phyloP scores from a whole-genome alignment of 1,140 invertebrate species.

The Riptortus pedestris region DNA sequence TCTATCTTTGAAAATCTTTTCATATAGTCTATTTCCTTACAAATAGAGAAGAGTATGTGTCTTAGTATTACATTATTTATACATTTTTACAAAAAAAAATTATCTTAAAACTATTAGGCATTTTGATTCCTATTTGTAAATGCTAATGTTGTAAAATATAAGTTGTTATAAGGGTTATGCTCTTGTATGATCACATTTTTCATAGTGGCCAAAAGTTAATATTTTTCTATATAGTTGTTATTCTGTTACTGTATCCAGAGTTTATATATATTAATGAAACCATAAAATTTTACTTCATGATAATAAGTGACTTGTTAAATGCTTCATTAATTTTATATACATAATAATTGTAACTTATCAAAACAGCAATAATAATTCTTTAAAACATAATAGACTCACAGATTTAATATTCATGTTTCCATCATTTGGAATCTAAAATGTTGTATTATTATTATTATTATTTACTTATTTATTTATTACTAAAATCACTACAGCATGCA shows the following conservation, averaged over 20 bases:
- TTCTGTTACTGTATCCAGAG: constrained; percentile 18
- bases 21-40: neutral
- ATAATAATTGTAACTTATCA: no score
- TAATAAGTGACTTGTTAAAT: no score
- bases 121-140: neutral
- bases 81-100: neutral
- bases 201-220: constrained; percentile 21
- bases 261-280: no score
- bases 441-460: no score
- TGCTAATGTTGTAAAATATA: neutral
- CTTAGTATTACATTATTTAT: neutral
- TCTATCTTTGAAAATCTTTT: neutral
- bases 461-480: no score
- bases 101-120: neutral
- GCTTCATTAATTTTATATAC: no score
- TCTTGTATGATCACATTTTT: constrained; percentile 13
- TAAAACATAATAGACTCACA: no score
- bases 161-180: constrained; percentile 8
- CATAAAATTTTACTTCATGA: no score
- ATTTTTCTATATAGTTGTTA: constrained; percentile 25
- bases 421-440: no score
- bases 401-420: no score
- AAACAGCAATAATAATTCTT: no score
- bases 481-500: no score
- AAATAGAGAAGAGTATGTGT: neutral